Evolutionary conservation across 1,140 invertebrate species (phyloP).

Genomic region (Grapholita molesta): DNA sequence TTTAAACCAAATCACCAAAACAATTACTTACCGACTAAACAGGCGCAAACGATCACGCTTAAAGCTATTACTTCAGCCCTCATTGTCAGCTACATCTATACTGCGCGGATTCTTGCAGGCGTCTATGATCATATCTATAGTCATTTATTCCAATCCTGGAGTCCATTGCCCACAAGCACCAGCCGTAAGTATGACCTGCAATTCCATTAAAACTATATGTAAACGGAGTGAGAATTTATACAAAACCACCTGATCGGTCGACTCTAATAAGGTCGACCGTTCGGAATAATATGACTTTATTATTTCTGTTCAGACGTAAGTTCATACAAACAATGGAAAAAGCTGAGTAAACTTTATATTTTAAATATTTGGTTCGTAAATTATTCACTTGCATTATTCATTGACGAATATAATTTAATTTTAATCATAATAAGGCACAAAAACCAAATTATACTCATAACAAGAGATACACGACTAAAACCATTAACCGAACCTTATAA

Average conservation of each 20-base stretch:
- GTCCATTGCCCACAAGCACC: neutral
- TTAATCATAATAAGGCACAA: too few relatives aligned
- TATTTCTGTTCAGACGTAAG: neutral
- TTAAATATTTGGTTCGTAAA: neutral
- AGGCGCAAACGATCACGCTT: neutral
- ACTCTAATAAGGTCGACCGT: neutral
- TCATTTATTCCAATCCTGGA: neutral
- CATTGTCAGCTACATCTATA: constrained; percentile 15
- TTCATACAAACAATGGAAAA: neutral
- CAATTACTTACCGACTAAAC: constrained; percentile 6
- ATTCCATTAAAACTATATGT: neutral
- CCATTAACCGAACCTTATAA: too few relatives aligned
- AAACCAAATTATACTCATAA: too few relatives aligned
- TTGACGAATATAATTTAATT: neutral
- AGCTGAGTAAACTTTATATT: neutral
- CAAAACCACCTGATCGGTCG: neutral
- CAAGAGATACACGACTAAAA: too few relatives aligned
- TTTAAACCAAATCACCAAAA: neutral
- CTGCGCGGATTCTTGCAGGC: neutral
- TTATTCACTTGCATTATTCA: constrained; percentile 12
- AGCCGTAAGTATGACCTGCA: neutral
- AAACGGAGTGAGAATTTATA: neutral
- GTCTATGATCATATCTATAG: neutral
- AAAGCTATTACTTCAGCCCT: constrained; percentile 9
- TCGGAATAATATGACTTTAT: neutral